Base-by-base conservation (phyloP, 2,888 invertebrate genomes). In the Lasioglossum marginatum region DNA sequence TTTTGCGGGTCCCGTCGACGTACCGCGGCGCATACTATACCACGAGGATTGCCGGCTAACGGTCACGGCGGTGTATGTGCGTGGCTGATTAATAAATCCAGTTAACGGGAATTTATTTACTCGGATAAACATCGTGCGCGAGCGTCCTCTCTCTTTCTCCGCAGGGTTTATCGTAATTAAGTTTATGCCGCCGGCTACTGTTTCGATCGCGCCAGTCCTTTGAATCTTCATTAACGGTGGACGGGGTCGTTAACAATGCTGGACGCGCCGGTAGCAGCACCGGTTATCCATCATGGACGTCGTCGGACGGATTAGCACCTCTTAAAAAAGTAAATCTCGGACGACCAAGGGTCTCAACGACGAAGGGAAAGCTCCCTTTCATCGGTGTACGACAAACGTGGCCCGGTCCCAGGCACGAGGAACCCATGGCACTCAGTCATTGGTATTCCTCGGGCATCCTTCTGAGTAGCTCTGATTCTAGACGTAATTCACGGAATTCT, bases 401-500 rank as follows among this genome's bases (percentile, higher is more conserved):
- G 31, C 40, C 40, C 31, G 72, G 43, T 31, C 14, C 16, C 72
- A 23, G 68, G 48, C 70, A 40, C 72, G 80, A 31, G 78, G 78
- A 45, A 82, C 68, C 79, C 79, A 48, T 23, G 72, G 68, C 48
- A 74, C 68, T 34, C 16, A 31, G 82, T 86, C 88, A 86, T 91
- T 91, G 81, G 81, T 91, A 91, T 91, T 91, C 90, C 34, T 37
- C 70, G 73, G 23, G 78, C 77, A 76, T 23, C 66, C 66, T 70
- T 74, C 77, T 85, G 91, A 91, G 88, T 91, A 91, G 90, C 90
- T 79, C 91, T 87, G 91, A 91, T 91, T 91, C 91, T 91, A 90
- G 90, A 91, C 91, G 87, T 88, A 91, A 91, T 91, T 88, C 90
- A 91, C 77, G 85, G 91, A 91, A 89, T 90, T 88, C 88, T 91